Evolutionary conservation across 2,113 vertebrate genomes (phyloP).

Genomic region (Silurus glanis): DNA sequence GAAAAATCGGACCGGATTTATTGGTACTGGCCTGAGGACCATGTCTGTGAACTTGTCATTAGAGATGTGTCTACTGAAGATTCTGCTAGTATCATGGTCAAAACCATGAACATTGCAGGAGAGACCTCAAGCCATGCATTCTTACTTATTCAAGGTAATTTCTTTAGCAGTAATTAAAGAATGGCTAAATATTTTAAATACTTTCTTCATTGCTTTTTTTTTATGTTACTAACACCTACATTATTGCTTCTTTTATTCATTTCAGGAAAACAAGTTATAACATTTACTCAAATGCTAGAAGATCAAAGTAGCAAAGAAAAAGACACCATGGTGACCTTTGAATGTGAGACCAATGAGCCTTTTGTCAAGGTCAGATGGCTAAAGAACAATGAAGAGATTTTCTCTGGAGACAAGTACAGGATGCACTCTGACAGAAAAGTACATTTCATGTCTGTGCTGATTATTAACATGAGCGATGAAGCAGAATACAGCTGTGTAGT

Average conservation of each 20-base stretch:
- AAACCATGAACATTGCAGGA: constrained; percentile 88
- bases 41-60: constrained; percentile 92
- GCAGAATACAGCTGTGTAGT: constrained; percentile 85
- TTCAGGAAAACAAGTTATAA: constrained; percentile 86
- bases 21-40: constrained; percentile 97
- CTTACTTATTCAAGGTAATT: constrained; percentile 92
- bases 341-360: constrained; percentile 97
- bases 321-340: constrained; percentile 94
- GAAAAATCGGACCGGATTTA: constrained; percentile 88
- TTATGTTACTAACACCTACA: background rate
- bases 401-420: constrained; percentile 90
- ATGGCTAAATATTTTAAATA: background rate
- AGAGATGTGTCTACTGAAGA: constrained; percentile 87
- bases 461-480: constrained; percentile 80
- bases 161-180: background rate
- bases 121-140: constrained; percentile 97
- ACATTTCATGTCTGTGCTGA: constrained; percentile 91
- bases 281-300: constrained; percentile 85
- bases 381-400: constrained; percentile 84
- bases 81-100: constrained; percentile 97
- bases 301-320: constrained; percentile 87
- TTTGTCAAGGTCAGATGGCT: constrained; percentile 97
- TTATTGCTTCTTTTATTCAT: constrained; percentile 4
- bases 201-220: background rate
- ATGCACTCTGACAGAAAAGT: constrained; percentile 97